Evolutionary conservation across 35 echinoderm and acorn worm genomes (phyloP).

Genomic region (Strongylocentrotus purpuratus): DNA sequence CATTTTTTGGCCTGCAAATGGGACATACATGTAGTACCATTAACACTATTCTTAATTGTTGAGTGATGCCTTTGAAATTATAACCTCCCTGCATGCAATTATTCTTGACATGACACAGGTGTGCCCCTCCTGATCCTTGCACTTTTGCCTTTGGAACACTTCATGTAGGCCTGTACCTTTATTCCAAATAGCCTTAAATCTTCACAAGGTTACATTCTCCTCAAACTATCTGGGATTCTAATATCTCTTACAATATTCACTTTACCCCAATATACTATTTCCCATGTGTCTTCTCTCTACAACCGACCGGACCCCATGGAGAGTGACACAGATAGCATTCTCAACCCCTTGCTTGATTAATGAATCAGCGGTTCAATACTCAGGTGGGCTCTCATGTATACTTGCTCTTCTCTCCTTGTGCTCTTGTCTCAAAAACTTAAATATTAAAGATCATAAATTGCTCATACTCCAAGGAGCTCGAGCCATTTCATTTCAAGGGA

Average conservation of each 20-base stretch:
- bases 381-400: neutral
- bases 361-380: neutral
- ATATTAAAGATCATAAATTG: neutral
- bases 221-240: neutral
- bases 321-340: neutral
- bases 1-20: too few species aligned
- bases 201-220: slow-evolving; percentile 7
- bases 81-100: neutral
- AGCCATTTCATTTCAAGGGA: slow-evolving; percentile 8
- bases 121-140: neutral
- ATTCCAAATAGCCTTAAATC: neutral
- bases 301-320: neutral
- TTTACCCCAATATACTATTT: neutral
- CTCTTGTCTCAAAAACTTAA: neutral
- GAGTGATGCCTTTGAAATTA: neutral
- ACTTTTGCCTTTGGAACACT: neutral
- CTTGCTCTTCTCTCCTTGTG: neutral
- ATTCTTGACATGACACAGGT: neutral
- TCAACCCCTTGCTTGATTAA: neutral
- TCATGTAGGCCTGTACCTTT: neutral
- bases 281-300: neutral
- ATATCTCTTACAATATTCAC: neutral
- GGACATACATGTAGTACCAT: too few species aligned
- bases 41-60: too few species aligned
- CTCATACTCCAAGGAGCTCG: neutral